Percentiles rank a stretch among this genome's conserved stretches.
These are phyloP conservation scores for Festucalex cinctus DNA, from an alignment of 2,113 vertebrate genomes.

Conservation along the genomic window DNA sequence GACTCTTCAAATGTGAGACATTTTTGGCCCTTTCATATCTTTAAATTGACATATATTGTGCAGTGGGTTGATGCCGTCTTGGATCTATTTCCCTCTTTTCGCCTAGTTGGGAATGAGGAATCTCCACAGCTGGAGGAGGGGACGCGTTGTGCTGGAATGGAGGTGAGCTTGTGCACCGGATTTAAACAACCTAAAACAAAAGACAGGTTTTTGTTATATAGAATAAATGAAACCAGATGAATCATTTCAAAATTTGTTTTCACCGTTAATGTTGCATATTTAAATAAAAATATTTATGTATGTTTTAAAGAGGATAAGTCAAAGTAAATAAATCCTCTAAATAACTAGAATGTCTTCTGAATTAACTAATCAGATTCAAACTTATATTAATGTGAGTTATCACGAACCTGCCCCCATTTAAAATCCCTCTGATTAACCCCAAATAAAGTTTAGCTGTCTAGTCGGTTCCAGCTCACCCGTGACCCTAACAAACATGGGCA, in stretches of 20 bases:
- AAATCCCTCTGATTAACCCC: not conserved
- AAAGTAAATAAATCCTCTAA: not conserved
- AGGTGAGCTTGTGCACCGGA: conserved; percentile 38
- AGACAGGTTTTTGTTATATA: not conserved
- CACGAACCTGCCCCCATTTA: not conserved
- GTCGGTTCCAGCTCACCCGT: too few relatives aligned
- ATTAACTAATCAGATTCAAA: not conserved
- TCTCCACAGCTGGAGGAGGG: conserved; percentile 12
- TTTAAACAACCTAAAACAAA: too few relatives aligned
- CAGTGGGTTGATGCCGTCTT: conserved; percentile 1
- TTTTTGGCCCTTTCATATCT: not conserved
- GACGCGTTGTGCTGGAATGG: conserved; percentile 34
- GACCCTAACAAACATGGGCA: too few relatives aligned
- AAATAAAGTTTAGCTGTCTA: not conserved
- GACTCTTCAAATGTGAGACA: not conserved
- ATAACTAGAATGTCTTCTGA: not conserved
- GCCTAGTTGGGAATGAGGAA: conserved; percentile 41
- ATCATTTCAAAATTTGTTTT: not conserved
- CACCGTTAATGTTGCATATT: too few relatives aligned
- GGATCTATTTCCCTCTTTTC: not conserved
- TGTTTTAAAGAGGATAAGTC: too few relatives aligned
- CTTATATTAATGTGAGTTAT: not conserved
- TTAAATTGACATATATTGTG: not conserved
- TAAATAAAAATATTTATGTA: too few relatives aligned
- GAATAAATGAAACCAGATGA: not conserved